These are phyloP conservation scores for Ichneumon xanthorius DNA, from an alignment of 2,888 invertebrate genomes.

Conservation along the genomic window DNA sequence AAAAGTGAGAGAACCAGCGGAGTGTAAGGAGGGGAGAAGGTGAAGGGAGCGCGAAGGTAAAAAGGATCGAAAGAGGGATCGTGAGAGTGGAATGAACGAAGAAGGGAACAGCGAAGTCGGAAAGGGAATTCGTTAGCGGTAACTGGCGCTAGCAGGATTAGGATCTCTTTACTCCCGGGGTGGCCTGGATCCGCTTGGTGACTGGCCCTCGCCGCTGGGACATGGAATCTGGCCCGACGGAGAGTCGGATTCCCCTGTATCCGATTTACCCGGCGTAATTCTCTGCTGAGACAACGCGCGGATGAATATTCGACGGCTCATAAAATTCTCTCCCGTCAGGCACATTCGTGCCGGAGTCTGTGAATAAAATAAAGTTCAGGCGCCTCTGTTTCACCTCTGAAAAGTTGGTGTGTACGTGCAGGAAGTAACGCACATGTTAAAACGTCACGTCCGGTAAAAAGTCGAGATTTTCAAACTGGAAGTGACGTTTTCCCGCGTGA, in stretches of 20 bases:
- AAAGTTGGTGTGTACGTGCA: not conserved
- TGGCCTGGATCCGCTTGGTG: slow-evolving; percentile 66
- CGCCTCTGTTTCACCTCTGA: not conserved
- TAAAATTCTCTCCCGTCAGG: not conserved
- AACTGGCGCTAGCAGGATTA: slow-evolving; percentile 78
- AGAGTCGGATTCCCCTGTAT: slow-evolving; percentile 74
- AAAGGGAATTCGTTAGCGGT: slow-evolving; percentile 82
- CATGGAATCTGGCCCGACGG: slow-evolving; percentile 69
- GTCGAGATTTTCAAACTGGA: too few relatives aligned
- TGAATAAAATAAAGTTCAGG: not conserved
- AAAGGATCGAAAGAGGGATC: slow-evolving; percentile 53
- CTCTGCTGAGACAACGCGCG: not conserved
- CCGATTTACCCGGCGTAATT: slow-evolving; percentile 32
- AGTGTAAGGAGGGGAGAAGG: slow-evolving; percentile 46
- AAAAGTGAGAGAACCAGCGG: slow-evolving; percentile 48
- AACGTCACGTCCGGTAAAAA: not conserved
- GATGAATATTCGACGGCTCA: slow-evolving; percentile 6
- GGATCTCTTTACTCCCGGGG: slow-evolving; percentile 76
- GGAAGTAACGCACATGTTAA: not conserved
- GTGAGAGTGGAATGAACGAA: slow-evolving; percentile 58
- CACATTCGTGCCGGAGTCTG: not conserved
- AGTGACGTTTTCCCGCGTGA: too few relatives aligned
- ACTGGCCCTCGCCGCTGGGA: slow-evolving; percentile 23
- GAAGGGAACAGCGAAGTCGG: slow-evolving; percentile 71
- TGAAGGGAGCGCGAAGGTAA: slow-evolving; percentile 44